Percentiles rank a stretch among this genome's conserved stretches.
Evolutionary conservation across 2,797 vertebrate genomes (phyloP).

Genomic region (Acanthurus leucopareius): DNA sequence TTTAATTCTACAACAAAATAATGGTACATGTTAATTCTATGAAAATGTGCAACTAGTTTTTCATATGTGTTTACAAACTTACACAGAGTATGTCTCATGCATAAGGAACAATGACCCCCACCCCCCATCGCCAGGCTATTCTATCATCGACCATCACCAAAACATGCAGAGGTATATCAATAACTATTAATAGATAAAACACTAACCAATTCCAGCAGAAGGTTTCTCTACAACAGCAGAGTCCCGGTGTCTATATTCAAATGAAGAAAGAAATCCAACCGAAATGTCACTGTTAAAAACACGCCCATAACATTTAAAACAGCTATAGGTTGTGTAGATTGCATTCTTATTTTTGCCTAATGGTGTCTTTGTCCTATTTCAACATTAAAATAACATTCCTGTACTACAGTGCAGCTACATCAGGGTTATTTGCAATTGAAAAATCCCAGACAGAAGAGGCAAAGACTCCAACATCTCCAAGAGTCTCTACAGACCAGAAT

Average conservation of each 20-base stretch:
- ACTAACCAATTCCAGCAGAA: conserved; percentile 21
- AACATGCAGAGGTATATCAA: conserved; percentile 44
- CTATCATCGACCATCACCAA: conserved; percentile 11
- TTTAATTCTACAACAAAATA: not conserved
- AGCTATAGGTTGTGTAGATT: not conserved
- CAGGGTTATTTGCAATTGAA: not conserved
- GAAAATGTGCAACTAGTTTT: not conserved
- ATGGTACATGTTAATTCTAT: not conserved
- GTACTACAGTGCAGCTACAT: conserved; percentile 8
- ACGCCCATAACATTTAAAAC: not conserved
- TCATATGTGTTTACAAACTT: not conserved
- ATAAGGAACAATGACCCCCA: not conserved
- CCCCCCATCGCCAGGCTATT: not conserved
- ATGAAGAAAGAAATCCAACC: conserved; percentile 1
- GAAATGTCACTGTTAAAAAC: conserved; percentile 2
- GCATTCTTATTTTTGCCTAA: not conserved
- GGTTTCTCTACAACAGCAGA: not conserved
- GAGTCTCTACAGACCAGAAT: not conserved
- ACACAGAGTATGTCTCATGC: not conserved
- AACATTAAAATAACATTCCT: not conserved
- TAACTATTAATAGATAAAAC: conserved; percentile 8
- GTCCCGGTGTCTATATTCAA: not conserved
- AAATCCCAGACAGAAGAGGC: not conserved
- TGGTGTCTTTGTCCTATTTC: not conserved
- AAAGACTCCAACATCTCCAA: not conserved